These are phyloP conservation scores for Micrastur ruficollis DNA, from an alignment of 2,797 vertebrate species.

Conservation along the genomic window DNA sequence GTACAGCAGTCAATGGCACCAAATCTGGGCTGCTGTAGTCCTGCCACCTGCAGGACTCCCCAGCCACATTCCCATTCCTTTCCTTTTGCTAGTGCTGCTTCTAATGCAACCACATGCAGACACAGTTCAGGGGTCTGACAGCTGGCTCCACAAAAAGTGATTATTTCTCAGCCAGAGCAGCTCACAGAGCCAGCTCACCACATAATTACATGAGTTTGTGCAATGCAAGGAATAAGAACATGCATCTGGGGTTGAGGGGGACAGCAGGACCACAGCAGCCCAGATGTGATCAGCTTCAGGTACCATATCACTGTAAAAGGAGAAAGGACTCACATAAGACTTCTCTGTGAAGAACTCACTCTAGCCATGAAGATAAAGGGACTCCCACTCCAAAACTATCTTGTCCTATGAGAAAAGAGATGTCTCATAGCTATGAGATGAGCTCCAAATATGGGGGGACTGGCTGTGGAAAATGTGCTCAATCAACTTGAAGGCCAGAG, in stretches of 20 bases:
- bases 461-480: not conserved
- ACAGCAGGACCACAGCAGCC: not conserved
- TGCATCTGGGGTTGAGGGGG: not conserved
- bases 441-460: not conserved
- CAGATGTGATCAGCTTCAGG: not conserved
- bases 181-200: not conserved
- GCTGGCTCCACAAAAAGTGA: not conserved
- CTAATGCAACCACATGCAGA: not conserved
- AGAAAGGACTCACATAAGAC: not conserved
- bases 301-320: not conserved
- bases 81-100: not conserved
- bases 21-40: not conserved
- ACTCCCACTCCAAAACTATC: not conserved
- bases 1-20: accelerated
- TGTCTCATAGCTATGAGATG: not conserved
- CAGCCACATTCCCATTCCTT: not conserved
- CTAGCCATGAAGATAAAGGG: not conserved
- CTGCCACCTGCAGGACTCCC: not conserved
- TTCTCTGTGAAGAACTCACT: not conserved
- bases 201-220: not conserved
- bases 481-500: not conserved
- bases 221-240: not conserved
- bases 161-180: not conserved
- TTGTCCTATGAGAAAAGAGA: not conserved
- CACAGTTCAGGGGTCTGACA: not conserved